Evolutionary conservation across 2,113 vertebrate genomes (phyloP).

Genomic region (Peromyscus polionotus): DNA sequence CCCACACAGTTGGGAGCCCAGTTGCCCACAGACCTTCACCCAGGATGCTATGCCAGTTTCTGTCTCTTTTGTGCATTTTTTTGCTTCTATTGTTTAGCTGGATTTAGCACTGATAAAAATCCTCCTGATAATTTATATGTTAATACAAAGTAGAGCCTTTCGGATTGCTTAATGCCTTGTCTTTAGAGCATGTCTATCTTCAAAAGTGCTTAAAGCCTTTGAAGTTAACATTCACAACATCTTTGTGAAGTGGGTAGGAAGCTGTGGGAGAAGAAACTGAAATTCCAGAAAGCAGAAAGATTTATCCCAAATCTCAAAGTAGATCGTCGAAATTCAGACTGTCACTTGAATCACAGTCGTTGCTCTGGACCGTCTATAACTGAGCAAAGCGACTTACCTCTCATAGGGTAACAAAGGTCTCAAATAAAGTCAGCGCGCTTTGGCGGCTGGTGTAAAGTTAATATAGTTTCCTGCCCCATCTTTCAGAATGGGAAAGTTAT

Average conservation of each 20-base stretch:
- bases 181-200: conserved; percentile 64
- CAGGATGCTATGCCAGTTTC: neutral
- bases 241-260: conserved; percentile 41
- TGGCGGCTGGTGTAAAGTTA: conserved; percentile 40
- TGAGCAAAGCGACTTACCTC: neutral
- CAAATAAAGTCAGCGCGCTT: neutral
- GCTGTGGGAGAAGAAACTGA: conserved; percentile 21
- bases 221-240: conserved; percentile 61
- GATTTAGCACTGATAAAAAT: conserved; percentile 61
- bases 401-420: conserved; percentile 34
- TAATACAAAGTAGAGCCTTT: conserved; percentile 60
- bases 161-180: conserved; percentile 23
- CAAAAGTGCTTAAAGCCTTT: conserved; percentile 46
- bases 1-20: neutral
- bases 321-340: neutral
- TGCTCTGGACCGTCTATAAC: neutral
- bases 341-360: neutral
- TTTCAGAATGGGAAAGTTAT: conserved; percentile 59
- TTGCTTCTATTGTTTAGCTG: conserved; percentile 3
- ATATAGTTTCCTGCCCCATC: neutral
- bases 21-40: neutral
- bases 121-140: conserved; percentile 63
- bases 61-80: neutral
- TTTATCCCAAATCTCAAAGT: conserved; percentile 26
- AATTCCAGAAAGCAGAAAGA: conserved; percentile 44